A percentile compares a stretch with the other conserved stretches of the same genome.
phyloP scores from a whole-genome alignment of 1,140 invertebrate species.

The Drosophila bocqueti region DNA sequence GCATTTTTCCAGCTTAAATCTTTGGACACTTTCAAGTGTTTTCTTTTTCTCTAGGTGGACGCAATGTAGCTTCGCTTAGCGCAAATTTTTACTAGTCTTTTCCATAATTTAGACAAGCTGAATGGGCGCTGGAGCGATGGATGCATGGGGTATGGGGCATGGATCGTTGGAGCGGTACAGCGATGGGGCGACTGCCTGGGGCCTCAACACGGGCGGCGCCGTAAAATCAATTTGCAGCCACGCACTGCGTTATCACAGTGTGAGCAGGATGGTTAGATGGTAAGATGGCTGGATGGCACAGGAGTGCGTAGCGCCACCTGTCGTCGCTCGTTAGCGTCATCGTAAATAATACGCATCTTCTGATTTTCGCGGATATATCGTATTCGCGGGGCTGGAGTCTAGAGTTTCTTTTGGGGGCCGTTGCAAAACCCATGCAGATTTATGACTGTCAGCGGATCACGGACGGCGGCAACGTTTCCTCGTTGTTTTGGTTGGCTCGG shows the following conservation, averaged over 20 bases:
- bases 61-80: constrained; percentile 59
- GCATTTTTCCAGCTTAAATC: not conserved
- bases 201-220: constrained; percentile 73
- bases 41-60: constrained; percentile 4
- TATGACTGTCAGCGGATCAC: constrained; percentile 69
- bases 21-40: not conserved
- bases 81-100: constrained; percentile 80
- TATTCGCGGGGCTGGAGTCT: not conserved
- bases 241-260: constrained; percentile 69
- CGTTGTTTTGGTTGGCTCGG: constrained; percentile 33
- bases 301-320: constrained; percentile 66
- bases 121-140: constrained; percentile 27
- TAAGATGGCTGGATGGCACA: constrained; percentile 25
- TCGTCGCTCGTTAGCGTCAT: constrained; percentile 82
- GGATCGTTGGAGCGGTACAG: constrained; percentile 3
- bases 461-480: constrained; percentile 60
- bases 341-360: constrained; percentile 75
- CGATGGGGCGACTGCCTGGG: constrained; percentile 34
- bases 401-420: constrained; percentile 26
- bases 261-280: constrained; percentile 35
- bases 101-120: constrained; percentile 75
- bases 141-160: constrained; percentile 2
- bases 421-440: constrained; percentile 79
- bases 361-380: constrained; percentile 13
- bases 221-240: constrained; percentile 78